Percentiles rank a stretch among this genome's conserved stretches.
These are phyloP conservation scores for Molossus alvarezi DNA, from an alignment of 2,797 vertebrate species.

Conservation along the genomic window DNA sequence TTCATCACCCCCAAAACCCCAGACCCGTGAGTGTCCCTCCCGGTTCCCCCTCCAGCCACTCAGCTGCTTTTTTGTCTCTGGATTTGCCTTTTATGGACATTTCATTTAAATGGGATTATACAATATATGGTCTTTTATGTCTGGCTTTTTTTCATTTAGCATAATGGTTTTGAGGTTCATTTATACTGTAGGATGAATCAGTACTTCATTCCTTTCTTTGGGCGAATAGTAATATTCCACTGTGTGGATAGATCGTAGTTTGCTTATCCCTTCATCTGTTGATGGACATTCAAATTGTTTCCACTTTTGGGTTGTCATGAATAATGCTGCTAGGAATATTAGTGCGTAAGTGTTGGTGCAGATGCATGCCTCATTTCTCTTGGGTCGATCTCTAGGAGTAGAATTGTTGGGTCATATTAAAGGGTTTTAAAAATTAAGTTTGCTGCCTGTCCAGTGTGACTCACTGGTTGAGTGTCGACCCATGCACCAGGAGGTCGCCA, in stretches of 20 bases:
- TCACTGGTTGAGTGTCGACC: no score
- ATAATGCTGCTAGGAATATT: background rate
- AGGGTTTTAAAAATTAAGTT: background rate
- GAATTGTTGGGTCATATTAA: background rate
- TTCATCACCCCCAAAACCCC: background rate
- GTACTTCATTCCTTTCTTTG: background rate
- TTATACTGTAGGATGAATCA: background rate
- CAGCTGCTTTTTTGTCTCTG: background rate
- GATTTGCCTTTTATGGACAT: slow-evolving; percentile 36
- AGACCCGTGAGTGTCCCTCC: no score
- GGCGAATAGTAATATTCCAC: background rate
- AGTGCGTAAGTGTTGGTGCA: background rate
- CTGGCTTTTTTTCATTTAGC: background rate
- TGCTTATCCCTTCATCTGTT: background rate
- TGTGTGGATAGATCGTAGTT: rapidly evolving
- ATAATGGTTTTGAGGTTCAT: background rate
- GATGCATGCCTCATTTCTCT: background rate
- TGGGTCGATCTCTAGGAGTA: background rate
- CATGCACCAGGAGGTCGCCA: no score
- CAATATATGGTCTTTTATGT: background rate
- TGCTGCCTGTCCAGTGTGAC: background rate
- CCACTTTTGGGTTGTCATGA: background rate
- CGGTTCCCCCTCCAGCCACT: background rate
- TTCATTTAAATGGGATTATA: background rate
- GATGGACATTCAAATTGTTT: background rate